A percentile compares a stretch with the other conserved stretches of the same genome.
Conservation (phyloP, 2,797 vertebrate species). For the Pangasius larnaudii region DNA sequence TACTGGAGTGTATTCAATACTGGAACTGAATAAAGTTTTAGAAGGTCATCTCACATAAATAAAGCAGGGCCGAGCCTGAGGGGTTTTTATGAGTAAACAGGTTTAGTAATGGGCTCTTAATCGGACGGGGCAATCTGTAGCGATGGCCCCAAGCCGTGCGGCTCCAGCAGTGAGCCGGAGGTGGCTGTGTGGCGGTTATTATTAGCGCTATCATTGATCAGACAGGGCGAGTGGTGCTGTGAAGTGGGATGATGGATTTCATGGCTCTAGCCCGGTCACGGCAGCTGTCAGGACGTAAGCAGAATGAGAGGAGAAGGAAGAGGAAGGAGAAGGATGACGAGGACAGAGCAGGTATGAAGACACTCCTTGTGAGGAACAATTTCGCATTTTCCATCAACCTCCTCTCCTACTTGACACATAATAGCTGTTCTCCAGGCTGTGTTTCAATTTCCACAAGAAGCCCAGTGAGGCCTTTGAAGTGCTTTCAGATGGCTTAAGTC, state of each 20-base stretch:
- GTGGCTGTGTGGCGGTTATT: slow-evolving; percentile 79
- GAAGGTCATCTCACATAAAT: slow-evolving; percentile 74
- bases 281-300: slow-evolving; percentile 61
- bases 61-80: slow-evolving; percentile 70
- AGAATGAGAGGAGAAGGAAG: slow-evolving; percentile 2
- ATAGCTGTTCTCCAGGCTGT: slow-evolving; percentile 9
- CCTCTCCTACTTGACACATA: slow-evolving; percentile 39
- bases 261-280: slow-evolving; percentile 64
- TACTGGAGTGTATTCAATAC: too few species aligned
- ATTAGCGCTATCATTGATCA: slow-evolving; percentile 84
- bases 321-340: slow-evolving; percentile 6
- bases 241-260: slow-evolving; percentile 75
- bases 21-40: slow-evolving; percentile 44
- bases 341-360: slow-evolving; percentile 12
- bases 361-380: not conserved
- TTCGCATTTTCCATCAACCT: slow-evolving; percentile 7
- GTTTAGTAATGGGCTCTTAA: slow-evolving; percentile 79
- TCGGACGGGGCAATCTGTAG: slow-evolving; percentile 77
- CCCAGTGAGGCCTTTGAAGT: slow-evolving; percentile 12
- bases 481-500: slow-evolving; percentile 14
- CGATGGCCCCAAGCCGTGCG: slow-evolving; percentile 71
- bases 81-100: slow-evolving; percentile 76
- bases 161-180: slow-evolving; percentile 72
- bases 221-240: slow-evolving; percentile 64
- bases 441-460: slow-evolving; percentile 25